Percentiles rank a stretch among this genome's conserved stretches.
These are phyloP conservation scores for Tamias sibiricus DNA, from an alignment of 2,113 vertebrate genomes.

Conservation along the genomic window DNA sequence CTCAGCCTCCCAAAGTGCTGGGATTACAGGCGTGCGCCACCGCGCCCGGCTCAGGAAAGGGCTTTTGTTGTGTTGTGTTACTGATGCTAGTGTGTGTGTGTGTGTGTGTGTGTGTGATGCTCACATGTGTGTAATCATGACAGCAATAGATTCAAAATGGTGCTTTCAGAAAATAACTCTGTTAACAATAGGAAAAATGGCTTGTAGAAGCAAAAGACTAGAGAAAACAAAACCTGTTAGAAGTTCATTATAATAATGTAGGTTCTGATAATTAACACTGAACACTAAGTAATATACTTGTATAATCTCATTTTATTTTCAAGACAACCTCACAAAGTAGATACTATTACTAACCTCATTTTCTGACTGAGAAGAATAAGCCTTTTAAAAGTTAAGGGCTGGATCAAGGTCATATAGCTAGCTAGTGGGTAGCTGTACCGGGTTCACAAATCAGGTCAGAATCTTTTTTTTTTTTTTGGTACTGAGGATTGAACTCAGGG, in stretches of 20 bases:
- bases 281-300: not conserved
- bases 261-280: not conserved
- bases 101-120: not conserved
- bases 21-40: too few relatives aligned
- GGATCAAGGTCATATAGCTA: not conserved
- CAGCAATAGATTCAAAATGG: not conserved
- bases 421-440: not conserved
- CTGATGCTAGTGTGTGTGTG: not conserved
- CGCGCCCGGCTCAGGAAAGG: too few relatives aligned
- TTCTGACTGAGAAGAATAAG: conserved; percentile 28
- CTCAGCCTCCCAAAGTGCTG: too few relatives aligned
- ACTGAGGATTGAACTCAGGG: too few relatives aligned
- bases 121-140: not conserved
- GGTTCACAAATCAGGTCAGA: not conserved
- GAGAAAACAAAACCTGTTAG: conserved; percentile 1
- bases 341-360: conserved; percentile 17
- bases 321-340: not conserved
- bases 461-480: too few relatives aligned
- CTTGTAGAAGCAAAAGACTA: not conserved
- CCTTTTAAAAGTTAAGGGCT: not conserved
- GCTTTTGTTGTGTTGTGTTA: not conserved
- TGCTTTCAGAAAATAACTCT: conserved; percentile 4
- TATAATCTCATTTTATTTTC: not conserved
- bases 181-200: not conserved
- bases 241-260: not conserved